These are phyloP conservation scores for Dascyllus trimaculatus DNA, from an alignment of 2,113 vertebrate genomes.

Conservation along the genomic window DNA sequence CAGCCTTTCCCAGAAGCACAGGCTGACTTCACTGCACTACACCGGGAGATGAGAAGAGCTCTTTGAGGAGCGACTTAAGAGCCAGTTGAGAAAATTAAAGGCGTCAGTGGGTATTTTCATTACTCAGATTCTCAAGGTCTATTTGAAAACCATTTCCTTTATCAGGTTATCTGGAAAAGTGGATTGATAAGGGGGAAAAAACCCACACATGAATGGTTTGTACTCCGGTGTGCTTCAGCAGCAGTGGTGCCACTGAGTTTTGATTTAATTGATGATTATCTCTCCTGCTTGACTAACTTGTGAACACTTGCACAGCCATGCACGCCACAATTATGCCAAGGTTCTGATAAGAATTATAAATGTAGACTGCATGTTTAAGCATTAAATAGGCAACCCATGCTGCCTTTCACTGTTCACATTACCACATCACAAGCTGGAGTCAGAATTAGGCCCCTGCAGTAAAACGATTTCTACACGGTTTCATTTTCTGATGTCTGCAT, in stretches of 20 bases:
- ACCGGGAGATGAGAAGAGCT: slow-evolving; percentile 9
- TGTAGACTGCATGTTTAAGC: background rate
- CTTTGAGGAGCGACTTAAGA: background rate
- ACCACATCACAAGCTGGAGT: background rate
- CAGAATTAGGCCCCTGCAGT: background rate
- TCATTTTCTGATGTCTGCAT: slow-evolving; percentile 9
- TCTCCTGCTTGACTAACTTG: background rate
- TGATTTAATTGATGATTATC: background rate
- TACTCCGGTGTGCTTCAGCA: background rate
- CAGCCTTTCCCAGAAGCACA: slow-evolving; percentile 36
- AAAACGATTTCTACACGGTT: background rate
- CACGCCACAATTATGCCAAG: background rate
- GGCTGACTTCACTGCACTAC: background rate
- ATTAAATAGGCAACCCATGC: background rate
- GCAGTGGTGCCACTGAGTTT: background rate
- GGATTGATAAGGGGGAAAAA: background rate
- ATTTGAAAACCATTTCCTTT: background rate
- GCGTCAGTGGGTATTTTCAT: background rate
- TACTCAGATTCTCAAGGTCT: slow-evolving; percentile 1
- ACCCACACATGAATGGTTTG: background rate
- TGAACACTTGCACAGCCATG: background rate
- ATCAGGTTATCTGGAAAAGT: background rate
- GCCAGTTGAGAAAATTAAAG: slow-evolving; percentile 11
- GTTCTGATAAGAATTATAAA: background rate
- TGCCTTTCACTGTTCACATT: background rate